These are phyloP conservation scores for Chrosomus eos DNA, from an alignment of 2,797 vertebrate species.

Conservation along the genomic window DNA sequence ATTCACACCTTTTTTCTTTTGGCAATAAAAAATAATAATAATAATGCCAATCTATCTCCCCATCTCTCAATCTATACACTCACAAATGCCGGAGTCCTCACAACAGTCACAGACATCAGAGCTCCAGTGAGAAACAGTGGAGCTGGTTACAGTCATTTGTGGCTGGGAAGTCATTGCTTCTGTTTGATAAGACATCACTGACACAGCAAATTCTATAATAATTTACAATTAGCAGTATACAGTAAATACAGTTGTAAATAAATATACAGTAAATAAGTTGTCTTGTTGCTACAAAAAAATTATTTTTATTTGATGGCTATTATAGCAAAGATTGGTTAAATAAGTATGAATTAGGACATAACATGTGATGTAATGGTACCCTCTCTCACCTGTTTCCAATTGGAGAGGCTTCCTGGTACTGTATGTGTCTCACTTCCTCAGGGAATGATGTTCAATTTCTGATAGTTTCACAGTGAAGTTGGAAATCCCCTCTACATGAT, in stretches of 20 bases:
- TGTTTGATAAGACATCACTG: slow-evolving; percentile 77
- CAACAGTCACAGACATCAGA: slow-evolving; percentile 78
- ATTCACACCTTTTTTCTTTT: not conserved
- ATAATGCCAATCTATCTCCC: not conserved
- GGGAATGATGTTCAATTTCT: slow-evolving; percentile 11
- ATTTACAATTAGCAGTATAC: not conserved
- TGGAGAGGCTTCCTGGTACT: not conserved
- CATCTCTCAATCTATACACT: slow-evolving; percentile 26
- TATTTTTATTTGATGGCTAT: not conserved
- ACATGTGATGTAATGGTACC: not conserved
- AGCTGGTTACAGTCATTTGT: slow-evolving; percentile 71
- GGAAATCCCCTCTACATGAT: slow-evolving; percentile 2
- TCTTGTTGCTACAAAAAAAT: not conserved
- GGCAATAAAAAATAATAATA: not conserved
- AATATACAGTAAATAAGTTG: not conserved
- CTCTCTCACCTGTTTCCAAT: slow-evolving; percentile 23
- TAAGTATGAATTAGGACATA: not conserved
- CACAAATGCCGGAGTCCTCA: slow-evolving; percentile 81
- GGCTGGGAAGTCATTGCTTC: slow-evolving; percentile 76
- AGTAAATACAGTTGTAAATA: not conserved
- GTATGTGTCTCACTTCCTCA: slow-evolving; percentile 45
- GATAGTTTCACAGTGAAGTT: slow-evolving; percentile 1
- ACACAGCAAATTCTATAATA: not conserved
- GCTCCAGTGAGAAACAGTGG: slow-evolving; percentile 73
- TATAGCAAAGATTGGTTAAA: not conserved